These are phyloP conservation scores for Idaea biselata DNA, from an alignment of 2,888 invertebrate genomes.

Conservation along the genomic window DNA sequence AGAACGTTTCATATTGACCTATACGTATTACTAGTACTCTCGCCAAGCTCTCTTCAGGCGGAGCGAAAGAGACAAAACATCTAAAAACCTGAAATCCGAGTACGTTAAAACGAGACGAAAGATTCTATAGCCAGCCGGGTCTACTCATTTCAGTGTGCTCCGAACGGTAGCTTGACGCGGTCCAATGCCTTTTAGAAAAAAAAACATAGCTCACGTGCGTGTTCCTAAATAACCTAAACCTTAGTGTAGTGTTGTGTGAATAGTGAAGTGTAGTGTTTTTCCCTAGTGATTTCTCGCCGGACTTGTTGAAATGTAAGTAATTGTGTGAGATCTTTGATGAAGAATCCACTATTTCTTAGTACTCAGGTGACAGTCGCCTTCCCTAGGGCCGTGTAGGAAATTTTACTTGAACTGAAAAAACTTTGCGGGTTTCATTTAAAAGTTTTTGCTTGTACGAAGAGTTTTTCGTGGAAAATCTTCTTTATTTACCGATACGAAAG, in stretches of 20 bases:
- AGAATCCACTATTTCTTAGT: background rate
- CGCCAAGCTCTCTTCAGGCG: constrained; percentile 63
- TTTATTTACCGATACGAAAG: background rate
- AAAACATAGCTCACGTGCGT: constrained; percentile 40
- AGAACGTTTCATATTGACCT: constrained; percentile 80
- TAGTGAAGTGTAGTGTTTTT: constrained; percentile 14
- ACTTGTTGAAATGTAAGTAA: constrained; percentile 19
- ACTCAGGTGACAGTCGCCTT: background rate
- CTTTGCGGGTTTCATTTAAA: background rate
- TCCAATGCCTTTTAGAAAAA: constrained; percentile 40
- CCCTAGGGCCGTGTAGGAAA: background rate
- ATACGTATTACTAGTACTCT: constrained; percentile 77
- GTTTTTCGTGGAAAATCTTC: background rate
- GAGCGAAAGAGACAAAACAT: constrained; percentile 52
- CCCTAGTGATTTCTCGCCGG: background rate
- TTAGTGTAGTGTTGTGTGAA: constrained; percentile 24
- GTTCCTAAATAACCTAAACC: constrained; percentile 25
- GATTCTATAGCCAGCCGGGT: constrained; percentile 57
- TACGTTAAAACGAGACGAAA: constrained; percentile 47
- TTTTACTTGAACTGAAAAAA: background rate
- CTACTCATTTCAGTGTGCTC: constrained; percentile 67
- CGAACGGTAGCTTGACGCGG: constrained; percentile 59
- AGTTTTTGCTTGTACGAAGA: background rate
- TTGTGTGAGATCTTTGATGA: background rate
- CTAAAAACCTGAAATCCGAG: constrained; percentile 30